Evolutionary conservation across 1,140 invertebrate genomes (phyloP).

Genomic region (Rhizoglyphus robini): DNA sequence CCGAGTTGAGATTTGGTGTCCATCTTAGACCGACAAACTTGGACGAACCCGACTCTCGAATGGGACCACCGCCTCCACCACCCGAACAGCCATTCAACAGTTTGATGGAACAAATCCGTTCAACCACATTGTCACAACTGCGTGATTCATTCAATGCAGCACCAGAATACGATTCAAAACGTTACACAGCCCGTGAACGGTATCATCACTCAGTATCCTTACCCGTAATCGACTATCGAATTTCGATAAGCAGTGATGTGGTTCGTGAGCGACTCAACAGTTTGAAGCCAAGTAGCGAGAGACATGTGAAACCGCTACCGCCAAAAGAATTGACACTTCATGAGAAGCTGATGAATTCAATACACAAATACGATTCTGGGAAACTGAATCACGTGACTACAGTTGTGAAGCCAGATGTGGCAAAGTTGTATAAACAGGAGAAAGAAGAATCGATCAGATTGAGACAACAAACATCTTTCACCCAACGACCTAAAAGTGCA

Average conservation of each 20-base stretch:
- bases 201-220: neutral
- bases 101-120: neutral
- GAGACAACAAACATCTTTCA: neutral
- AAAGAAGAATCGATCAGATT: neutral
- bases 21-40: conserved; percentile 70
- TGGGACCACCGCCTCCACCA: neutral
- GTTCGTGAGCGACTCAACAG: neutral
- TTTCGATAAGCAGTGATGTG: neutral
- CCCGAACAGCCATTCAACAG: neutral
- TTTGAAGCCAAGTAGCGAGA: neutral
- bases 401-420: neutral
- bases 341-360: neutral
- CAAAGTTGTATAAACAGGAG: neutral
- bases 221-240: neutral
- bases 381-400: neutral
- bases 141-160: neutral
- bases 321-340: neutral
- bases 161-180: neutral
- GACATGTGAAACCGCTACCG: neutral
- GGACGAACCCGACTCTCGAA: neutral
- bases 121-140: neutral
- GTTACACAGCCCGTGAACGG: neutral
- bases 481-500: neutral
- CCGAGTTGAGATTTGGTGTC: conserved; percentile 61
- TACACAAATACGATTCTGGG: neutral